Evolutionary conservation across 2,888 invertebrate species (phyloP).

Genomic region (Agriopis leucophaearia): DNA sequence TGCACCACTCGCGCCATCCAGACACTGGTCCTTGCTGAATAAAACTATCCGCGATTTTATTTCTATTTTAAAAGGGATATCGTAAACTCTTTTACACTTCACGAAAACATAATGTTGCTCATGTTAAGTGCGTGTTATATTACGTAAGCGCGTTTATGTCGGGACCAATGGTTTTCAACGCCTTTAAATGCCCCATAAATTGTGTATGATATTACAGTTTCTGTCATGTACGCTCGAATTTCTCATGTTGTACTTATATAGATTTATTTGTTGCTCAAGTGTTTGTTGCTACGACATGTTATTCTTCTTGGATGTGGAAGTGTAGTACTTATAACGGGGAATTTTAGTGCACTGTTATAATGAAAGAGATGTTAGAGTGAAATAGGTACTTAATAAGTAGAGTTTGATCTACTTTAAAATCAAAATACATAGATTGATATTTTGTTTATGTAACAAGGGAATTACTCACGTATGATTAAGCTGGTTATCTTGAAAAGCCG

Average conservation of each 20-base stretch:
- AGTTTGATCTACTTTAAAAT: no score
- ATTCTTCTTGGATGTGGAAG: constrained; percentile 11
- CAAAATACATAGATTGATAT: no score
- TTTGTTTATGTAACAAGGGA: no score
- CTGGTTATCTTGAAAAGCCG: no score
- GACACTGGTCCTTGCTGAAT: constrained; percentile 32
- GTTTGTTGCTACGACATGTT: constrained; percentile 22
- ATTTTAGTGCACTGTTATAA: no score
- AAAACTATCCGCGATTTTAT: constrained; percentile 37
- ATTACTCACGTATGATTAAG: no score
- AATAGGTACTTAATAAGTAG: no score
- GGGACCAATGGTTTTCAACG: constrained; percentile 61
- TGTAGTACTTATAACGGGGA: no score
- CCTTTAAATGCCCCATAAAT: constrained; percentile 68
- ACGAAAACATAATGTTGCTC: constrained; percentile 43
- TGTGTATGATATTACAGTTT: constrained; percentile 66
- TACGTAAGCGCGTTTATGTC: constrained; percentile 61
- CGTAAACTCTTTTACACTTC: constrained; percentile 29
- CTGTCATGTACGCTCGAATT: constrained; percentile 57
- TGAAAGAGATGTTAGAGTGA: no score
- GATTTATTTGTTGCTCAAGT: constrained; percentile 38
- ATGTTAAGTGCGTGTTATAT: constrained; percentile 55
- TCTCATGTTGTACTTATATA: constrained; percentile 35
- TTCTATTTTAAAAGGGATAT: constrained; percentile 35
- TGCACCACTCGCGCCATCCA: constrained; percentile 29